Evolutionary conservation across 2,888 invertebrate genomes (phyloP).

Genomic region (Rhagonycha fulva): DNA sequence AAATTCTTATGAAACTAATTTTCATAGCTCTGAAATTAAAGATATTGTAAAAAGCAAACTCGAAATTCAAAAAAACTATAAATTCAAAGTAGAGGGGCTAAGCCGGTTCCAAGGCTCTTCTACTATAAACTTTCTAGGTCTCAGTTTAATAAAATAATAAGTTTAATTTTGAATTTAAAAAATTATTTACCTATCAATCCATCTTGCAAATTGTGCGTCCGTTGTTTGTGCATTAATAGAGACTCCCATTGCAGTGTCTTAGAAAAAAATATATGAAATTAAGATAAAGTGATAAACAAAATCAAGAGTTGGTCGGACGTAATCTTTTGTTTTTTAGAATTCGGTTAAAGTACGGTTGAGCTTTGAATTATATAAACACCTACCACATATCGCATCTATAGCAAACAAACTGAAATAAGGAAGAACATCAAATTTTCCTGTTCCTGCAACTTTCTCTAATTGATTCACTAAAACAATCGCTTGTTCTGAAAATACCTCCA

Average conservation of each 20-base stretch:
- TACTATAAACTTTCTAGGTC: too few species aligned
- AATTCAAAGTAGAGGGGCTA: too few species aligned
- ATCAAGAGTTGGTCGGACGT: too few species aligned
- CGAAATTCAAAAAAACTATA: too few species aligned
- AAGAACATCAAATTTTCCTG: slow-evolving; percentile 59
- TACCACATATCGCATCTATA: slow-evolving; percentile 67
- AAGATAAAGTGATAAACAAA: too few species aligned
- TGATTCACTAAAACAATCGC: slow-evolving; percentile 57
- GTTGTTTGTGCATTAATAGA: slow-evolving; percentile 63
- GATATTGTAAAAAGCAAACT: too few species aligned
- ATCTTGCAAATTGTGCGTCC: slow-evolving; percentile 58
- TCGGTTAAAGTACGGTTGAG: too few species aligned
- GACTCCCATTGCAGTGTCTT: slow-evolving; percentile 76
- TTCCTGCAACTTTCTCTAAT: slow-evolving; percentile 51
- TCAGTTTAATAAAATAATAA: too few species aligned
- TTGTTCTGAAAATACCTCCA: slow-evolving; percentile 66
- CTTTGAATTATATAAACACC: slow-evolving; percentile 26
- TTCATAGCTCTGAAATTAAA: background rate
- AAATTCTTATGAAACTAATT: background rate
- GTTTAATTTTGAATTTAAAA: too few species aligned
- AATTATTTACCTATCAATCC: slow-evolving; percentile 37
- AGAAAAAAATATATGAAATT: slow-evolving; percentile 8
- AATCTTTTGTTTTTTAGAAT: too few species aligned
- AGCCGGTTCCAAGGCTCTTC: too few species aligned
- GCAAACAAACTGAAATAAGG: slow-evolving; percentile 62